Percentiles rank a stretch among this genome's conserved stretches.
phyloP scores from a whole-genome alignment of 2,113 vertebrate species.

The Megaleporinus macrocephalus region DNA sequence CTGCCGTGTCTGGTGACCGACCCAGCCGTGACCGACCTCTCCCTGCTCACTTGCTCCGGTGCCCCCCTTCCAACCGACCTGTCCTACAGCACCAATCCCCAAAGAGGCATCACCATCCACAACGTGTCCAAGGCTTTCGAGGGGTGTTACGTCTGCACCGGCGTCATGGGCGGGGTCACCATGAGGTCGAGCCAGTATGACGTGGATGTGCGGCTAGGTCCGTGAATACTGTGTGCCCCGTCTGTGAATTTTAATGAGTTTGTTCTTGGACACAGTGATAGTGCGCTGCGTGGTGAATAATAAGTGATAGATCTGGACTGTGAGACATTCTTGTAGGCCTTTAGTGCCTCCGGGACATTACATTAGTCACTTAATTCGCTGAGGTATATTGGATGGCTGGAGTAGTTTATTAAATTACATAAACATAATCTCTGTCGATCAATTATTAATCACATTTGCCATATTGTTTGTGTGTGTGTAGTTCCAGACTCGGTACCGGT shows the following conservation, averaged over 20 bases:
- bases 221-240: conserved; percentile 27
- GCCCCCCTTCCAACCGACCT: conserved; percentile 62
- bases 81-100: conserved; percentile 62
- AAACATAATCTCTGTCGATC: neutral
- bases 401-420: neutral
- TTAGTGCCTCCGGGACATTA: neutral
- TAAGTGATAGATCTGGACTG: no score
- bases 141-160: conserved; percentile 70
- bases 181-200: conserved; percentile 70
- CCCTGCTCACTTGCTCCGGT: conserved; percentile 68
- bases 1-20: conserved; percentile 77
- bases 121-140: conserved; percentile 66
- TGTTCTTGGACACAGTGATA: neutral
- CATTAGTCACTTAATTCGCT: neutral
- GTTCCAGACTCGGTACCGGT: conserved; percentile 68
- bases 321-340: neutral
- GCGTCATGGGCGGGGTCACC: conserved; percentile 44
- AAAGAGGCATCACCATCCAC: conserved; percentile 70
- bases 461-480: conserved; percentile 37
- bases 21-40: conserved; percentile 65
- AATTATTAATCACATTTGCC: neutral
- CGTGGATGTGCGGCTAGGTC: conserved; percentile 73
- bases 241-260: no score
- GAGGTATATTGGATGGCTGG: neutral
- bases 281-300: neutral